Evolutionary conservation across 2,888 invertebrate genomes (phyloP), one percentile per base, ranked within the genome.

Genomic region (Macropis europaea): DNA sequence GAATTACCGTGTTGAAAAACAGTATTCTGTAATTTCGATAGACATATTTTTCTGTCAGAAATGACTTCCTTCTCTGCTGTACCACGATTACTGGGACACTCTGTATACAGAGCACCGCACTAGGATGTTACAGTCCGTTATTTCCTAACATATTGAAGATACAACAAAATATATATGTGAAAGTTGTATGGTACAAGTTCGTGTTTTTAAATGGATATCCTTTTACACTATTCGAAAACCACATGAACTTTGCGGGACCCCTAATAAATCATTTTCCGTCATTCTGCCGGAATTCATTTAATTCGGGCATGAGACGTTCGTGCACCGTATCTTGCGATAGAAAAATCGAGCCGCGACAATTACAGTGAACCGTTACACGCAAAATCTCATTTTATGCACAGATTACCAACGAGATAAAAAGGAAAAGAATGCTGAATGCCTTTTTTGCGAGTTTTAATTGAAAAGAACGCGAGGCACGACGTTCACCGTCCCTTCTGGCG

Each of bases 181-280:
- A n/a, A n/a, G n/a, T n/a, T n/a, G n/a, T n/a, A n/a, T n/a, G n/a
- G n/a, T n/a, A n/a, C n/a, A n/a, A n/a, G n/a, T n/a, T n/a, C n/a
- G n/a, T n/a, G n/a, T n/a, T n/a, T n/a, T n/a, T n/a, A n/a, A n/a
- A n/a, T n/a, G n/a, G n/a, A n/a, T n/a, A n/a, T n/a, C n/a, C n/a
- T n/a, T n/a, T n/a, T n/a, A n/a, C n/a, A n/a, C n/a, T n/a, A n/a
- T n/a, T n/a, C n/a, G n/a, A n/a, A n/a, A 38, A 57, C 5, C 50
- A 50, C 7, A 19, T 5, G 40, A 19, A 42, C 17, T 11, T 6
- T 17, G 11, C 22, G 26, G 0, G 26, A 26, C 3, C 4, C 6
- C 43, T 13, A 64, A 64, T 56, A n/a, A 43, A 68, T 50, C n/a
- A 9, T 30, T 63, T n/a, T 1, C 17, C 61, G 15, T 48, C 15